These are phyloP conservation scores for Unio delphinus DNA, from an alignment of 2,888 invertebrate genomes.

Conservation along the genomic window DNA sequence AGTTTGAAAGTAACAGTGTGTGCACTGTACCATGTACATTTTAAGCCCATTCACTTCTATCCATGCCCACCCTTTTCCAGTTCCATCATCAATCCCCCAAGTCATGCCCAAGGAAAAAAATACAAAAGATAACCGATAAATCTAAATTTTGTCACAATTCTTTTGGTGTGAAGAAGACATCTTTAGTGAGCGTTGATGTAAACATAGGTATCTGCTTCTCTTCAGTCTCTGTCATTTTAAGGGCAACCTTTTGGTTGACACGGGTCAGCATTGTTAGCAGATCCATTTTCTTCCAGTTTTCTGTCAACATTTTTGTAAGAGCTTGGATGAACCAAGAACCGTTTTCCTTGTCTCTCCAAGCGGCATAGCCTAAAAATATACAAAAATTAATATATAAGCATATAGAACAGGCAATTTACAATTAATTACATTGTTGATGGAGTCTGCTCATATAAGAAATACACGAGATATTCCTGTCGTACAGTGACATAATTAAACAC, in stretches of 20 bases:
- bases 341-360: slow-evolving; percentile 68
- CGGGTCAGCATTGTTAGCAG: slow-evolving; percentile 65
- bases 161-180: slow-evolving; percentile 58
- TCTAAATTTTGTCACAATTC: slow-evolving; percentile 2
- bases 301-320: slow-evolving; percentile 53
- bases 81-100: too few relatives aligned
- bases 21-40: too few relatives aligned
- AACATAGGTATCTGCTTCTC: slow-evolving; percentile 68
- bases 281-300: slow-evolving; percentile 54
- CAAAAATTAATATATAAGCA: not conserved
- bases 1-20: too few relatives aligned
- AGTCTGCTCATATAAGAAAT: too few relatives aligned
- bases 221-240: slow-evolving; percentile 52
- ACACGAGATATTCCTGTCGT: too few relatives aligned
- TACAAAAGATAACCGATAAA: too few relatives aligned
- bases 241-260: slow-evolving; percentile 67
- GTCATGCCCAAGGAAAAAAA: too few relatives aligned
- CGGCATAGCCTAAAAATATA: slow-evolving; percentile 59
- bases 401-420: not conserved
- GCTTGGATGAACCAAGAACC: slow-evolving; percentile 71
- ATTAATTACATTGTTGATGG: too few relatives aligned
- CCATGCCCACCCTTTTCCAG: too few relatives aligned
- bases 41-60: too few relatives aligned
- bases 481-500: too few relatives aligned
- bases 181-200: slow-evolving; percentile 67